A percentile compares a stretch with the other conserved stretches of the same genome.
Conservation (phyloP, 1,140 invertebrate genomes). For the Thrips palmi region DNA sequence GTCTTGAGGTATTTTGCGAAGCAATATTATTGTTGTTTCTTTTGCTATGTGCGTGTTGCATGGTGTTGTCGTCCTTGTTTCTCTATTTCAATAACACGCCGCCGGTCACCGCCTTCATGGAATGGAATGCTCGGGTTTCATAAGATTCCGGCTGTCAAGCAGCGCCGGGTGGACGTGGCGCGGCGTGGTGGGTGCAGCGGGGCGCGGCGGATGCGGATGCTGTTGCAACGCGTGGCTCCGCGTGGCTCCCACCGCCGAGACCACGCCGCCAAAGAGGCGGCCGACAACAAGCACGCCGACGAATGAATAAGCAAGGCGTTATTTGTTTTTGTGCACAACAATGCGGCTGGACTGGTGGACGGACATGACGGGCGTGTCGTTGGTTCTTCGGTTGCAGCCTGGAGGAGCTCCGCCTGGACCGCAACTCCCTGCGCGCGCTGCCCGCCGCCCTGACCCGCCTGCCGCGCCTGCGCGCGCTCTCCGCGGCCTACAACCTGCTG, state of each 20-base stretch:
- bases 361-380: not conserved
- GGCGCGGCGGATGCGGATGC: conserved; percentile 1
- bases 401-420: conserved; percentile 44
- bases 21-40: too few species aligned
- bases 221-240: not conserved
- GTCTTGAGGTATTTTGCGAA: too few species aligned
- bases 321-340: not conserved
- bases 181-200: too few species aligned
- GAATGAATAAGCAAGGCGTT: not conserved
- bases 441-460: conserved; percentile 35
- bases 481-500: conserved; percentile 38
- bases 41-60: too few species aligned
- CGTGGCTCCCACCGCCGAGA: not conserved
- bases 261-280: not conserved
- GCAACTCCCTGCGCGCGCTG: conserved; percentile 43
- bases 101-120: too few species aligned
- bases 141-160: too few species aligned
- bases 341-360: not conserved
- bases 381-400: conserved; percentile 31
- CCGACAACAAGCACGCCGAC: not conserved
- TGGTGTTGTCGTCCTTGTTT: too few species aligned
- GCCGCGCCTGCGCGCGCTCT: conserved; percentile 33
- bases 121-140: too few species aligned
- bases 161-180: too few species aligned
- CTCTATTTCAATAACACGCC: too few species aligned